Percentiles rank a stretch among this genome's conserved stretches.
These are phyloP conservation scores for Scatophagus argus DNA, from an alignment of 2,113 vertebrate species.

Conservation along the genomic window DNA sequence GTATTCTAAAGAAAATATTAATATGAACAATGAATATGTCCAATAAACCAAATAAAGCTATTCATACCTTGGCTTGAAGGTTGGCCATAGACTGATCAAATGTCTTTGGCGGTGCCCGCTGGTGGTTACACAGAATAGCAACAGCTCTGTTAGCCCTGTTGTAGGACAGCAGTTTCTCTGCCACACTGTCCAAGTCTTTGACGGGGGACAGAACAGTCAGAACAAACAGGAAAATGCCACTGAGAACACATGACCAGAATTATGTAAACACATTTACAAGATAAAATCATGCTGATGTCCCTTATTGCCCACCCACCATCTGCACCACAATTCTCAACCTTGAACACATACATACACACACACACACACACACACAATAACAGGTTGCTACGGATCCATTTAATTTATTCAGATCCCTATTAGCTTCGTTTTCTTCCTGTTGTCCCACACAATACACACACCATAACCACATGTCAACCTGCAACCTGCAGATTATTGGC, in stretches of 20 bases:
- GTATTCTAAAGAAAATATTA: neutral
- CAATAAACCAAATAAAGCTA: neutral
- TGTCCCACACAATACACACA: neutral
- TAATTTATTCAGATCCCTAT: neutral
- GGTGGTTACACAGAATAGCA: conserved; percentile 88
- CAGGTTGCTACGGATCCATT: conserved; percentile 26
- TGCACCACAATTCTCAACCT: conserved; percentile 11
- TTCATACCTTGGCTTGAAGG: conserved; percentile 82
- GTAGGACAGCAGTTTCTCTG: conserved; percentile 85
- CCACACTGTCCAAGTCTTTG: conserved; percentile 74
- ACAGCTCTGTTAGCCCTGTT: conserved; percentile 86
- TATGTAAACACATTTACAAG: neutral
- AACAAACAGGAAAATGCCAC: conserved; percentile 1
- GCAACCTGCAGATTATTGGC: conserved; percentile 60
- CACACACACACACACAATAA: neutral
- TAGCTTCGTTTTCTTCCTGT: conserved; percentile 26
- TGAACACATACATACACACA: neutral
- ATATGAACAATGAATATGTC: neutral
- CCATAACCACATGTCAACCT: conserved; percentile 26
- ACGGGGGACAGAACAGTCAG: conserved; percentile 1
- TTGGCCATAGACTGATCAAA: conserved; percentile 88
- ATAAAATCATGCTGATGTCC: neutral
- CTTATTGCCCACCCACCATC: neutral
- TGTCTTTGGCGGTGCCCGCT: conserved; percentile 86
- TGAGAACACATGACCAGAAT: conserved; percentile 14